Evolutionary conservation across 2,113 vertebrate genomes (phyloP).

Genomic region (Larimichthys crocea): DNA sequence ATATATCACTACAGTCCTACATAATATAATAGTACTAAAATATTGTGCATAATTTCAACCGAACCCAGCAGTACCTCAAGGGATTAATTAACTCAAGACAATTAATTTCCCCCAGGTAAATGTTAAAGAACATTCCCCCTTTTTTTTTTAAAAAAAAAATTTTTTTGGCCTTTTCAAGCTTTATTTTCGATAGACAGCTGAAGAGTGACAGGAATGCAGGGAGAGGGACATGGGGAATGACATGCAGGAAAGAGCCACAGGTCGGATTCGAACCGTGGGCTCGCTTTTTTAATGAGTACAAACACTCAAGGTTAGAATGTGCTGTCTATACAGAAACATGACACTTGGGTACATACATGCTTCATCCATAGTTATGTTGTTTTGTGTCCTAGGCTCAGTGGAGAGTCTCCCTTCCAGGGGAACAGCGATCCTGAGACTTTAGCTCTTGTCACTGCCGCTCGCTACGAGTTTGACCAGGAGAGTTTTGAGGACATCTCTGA

Average conservation of each 20-base stretch:
- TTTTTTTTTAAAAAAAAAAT: no score
- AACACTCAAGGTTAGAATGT: not conserved
- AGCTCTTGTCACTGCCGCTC: slow-evolving; percentile 83
- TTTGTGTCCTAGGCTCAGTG: slow-evolving; percentile 84
- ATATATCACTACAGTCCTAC: not conserved
- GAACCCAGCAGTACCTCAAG: not conserved
- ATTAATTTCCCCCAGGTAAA: not conserved
- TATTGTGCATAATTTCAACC: not conserved
- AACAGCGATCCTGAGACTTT: slow-evolving; percentile 85
- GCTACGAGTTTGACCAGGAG: slow-evolving; percentile 86
- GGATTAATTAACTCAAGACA: not conserved
- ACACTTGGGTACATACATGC: not conserved
- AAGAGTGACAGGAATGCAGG: no score
- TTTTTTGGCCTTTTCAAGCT: no score
- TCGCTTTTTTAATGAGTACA: not conserved
- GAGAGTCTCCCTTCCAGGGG: slow-evolving; percentile 91
- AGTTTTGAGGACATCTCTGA: slow-evolving; percentile 87
- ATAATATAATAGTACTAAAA: not conserved
- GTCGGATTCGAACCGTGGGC: no score
- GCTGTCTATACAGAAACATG: not conserved
- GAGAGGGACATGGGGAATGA: no score
- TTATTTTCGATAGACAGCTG: no score
- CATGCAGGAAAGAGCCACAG: no score
- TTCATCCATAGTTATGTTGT: not conserved
- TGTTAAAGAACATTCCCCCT: not conserved